phyloP scores from a whole-genome alignment of 2,797 vertebrate species.

The Emys orbicularis region DNA sequence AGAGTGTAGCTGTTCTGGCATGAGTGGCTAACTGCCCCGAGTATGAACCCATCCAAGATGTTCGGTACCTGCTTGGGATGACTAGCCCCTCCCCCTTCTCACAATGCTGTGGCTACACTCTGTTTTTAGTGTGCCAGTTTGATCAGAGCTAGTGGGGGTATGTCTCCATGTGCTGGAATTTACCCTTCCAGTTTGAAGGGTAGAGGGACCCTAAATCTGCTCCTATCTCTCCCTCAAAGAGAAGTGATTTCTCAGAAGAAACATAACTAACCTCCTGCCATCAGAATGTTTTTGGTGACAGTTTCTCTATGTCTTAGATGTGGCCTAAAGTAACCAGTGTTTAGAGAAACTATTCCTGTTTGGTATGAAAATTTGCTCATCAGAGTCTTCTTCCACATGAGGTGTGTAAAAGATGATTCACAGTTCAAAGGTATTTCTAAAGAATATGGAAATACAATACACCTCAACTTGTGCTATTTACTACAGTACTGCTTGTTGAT shows the following conservation, averaged over 20 bases:
- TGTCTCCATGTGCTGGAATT: neutral
- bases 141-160: neutral
- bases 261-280: neutral
- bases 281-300: neutral
- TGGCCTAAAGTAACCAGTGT: neutral
- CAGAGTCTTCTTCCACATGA: neutral
- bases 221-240: neutral
- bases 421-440: neutral
- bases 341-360: neutral
- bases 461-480: neutral
- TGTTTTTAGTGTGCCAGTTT: neutral
- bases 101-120: too few relatives aligned
- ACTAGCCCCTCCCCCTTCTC: too few relatives aligned
- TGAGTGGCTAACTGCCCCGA: too few relatives aligned
- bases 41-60: too few relatives aligned
- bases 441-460: slow-evolving; percentile 18
- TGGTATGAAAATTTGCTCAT: neutral
- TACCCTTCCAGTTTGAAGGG: neutral
- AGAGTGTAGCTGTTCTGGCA: too few relatives aligned
- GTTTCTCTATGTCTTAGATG: neutral
- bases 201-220: neutral
- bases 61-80: too few relatives aligned
- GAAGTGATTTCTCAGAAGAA: neutral
- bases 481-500: neutral
- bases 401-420: neutral